A percentile compares a stretch with the other conserved stretches of the same genome.
These are phyloP conservation scores for Diploscapter pachys DNA, from an alignment of 1,140 invertebrate species.

Conservation along the genomic window DNA sequence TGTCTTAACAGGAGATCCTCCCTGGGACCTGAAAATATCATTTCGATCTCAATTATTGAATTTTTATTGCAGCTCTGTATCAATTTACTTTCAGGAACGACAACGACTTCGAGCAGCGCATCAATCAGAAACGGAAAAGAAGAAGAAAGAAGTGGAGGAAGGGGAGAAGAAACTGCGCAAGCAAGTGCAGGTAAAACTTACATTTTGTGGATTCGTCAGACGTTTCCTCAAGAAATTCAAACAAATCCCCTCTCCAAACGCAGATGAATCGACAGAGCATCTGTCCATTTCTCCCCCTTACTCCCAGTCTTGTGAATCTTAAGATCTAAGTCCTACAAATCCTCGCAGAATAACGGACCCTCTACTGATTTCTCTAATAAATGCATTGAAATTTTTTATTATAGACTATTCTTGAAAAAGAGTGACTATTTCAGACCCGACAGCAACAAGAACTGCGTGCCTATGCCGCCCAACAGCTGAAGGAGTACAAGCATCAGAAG, in stretches of 20 bases:
- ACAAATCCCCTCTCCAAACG: no score
- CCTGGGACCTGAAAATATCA: not conserved
- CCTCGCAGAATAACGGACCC: no score
- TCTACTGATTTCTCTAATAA: no score
- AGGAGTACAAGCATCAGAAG: constrained; percentile 96
- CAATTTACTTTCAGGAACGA: constrained; percentile 69
- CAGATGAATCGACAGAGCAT: no score
- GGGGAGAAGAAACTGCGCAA: constrained; percentile 89
- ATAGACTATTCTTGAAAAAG: not conserved
- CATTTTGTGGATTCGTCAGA: not conserved
- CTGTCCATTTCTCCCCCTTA: no score
- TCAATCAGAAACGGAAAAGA: constrained; percentile 75
- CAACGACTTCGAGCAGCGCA: constrained; percentile 84
- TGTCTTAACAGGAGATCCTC: not conserved
- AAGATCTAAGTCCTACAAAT: no score
- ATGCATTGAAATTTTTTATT: no score
- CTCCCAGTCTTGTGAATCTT: no score
- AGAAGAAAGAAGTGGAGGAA: constrained; percentile 70
- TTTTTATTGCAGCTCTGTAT: not conserved
- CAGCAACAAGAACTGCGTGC: constrained; percentile 76
- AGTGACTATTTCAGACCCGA: constrained; percentile 69
- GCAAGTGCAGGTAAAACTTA: constrained; percentile 62
- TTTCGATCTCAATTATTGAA: not conserved
- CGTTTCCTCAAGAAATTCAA: no score
- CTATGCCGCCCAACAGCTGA: constrained; percentile 85